These are phyloP conservation scores for Unio delphinus DNA, from an alignment of 2,888 invertebrate species.

Conservation along the genomic window DNA sequence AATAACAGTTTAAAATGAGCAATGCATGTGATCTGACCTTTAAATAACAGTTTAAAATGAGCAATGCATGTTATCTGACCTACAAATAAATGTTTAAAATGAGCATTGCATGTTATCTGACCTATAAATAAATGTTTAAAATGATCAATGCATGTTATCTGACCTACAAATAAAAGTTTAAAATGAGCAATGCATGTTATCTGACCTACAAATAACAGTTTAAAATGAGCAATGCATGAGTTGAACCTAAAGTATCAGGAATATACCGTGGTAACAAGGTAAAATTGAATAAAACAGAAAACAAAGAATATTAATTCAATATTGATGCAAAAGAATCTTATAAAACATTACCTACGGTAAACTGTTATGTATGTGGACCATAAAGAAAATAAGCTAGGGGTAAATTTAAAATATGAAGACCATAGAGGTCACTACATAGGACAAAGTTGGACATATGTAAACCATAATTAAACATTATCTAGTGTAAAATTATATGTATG, in stretches of 20 bases:
- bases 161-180: constrained; percentile 28
- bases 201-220: constrained; percentile 35
- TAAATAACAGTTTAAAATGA: background rate
- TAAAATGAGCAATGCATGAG: background rate
- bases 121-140: constrained; percentile 22
- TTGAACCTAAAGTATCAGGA: background rate
- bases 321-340: no score
- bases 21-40: background rate
- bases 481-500: no score
- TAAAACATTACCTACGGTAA: no score
- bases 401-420: no score
- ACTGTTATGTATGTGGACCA: no score
- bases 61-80: constrained; percentile 30
- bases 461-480: no score
- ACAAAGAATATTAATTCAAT: no score
- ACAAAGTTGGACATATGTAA: no score
- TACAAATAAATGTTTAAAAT: constrained; percentile 9
- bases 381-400: no score
- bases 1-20: background rate
- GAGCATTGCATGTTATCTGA: constrained; percentile 48
- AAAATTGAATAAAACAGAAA: no score
- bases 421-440: no score
- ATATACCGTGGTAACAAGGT: background rate
- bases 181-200: constrained; percentile 23
- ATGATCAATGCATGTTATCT: constrained; percentile 30